Evolutionary conservation across 1,140 invertebrate genomes (phyloP), one percentile per base, ranked within the genome.

Genomic region (Macrostomum lignano): DNA sequence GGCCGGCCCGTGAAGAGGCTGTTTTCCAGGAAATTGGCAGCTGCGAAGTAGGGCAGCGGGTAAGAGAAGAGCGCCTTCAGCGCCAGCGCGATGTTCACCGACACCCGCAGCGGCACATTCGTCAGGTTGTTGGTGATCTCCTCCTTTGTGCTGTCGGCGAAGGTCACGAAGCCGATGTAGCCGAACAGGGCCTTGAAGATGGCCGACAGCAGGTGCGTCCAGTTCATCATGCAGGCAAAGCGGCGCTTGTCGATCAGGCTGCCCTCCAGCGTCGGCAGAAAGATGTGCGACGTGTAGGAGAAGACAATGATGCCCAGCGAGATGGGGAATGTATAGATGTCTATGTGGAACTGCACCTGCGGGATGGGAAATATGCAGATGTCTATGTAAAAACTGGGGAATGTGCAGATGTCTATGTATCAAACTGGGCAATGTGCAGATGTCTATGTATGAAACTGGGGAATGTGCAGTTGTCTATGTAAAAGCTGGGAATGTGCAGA

Each of bases 251-350:
- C 78, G 28, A 71, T 70, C 65, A 98, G 72, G 49, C 82, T 94
- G 1, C 79, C 84, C 62, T 98, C 91, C 19, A 98, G 60, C 0
- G 81, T 84, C 0, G 91, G 88, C 39, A 98, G 57, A 50, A 98
- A 98, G 44, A 98, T 96, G 51, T 98, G 91, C 0, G 84, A 94
- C 0, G 88, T 98, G 57, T 98, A 98, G 28, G 82, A 91, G 60
- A 98, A 98, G 0, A 96, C 86, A 36, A 98, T 93, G 10, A 98
- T 86, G 3, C 91, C 91, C 33, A 98, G 58, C n/a, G 81, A 84
- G 21, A 96, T 94, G 0, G 91, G 88, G 50, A 98, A 93, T 43
- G 82, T 86, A 49, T 82, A 71, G 46, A 91, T 71, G 49, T 94
- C 79, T 31, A 94, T 69, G 21, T 68, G 69, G 65, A 86, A 73